Evolutionary conservation across 2,113 vertebrate genomes (phyloP).

Genomic region (Platichthys flesus): DNA sequence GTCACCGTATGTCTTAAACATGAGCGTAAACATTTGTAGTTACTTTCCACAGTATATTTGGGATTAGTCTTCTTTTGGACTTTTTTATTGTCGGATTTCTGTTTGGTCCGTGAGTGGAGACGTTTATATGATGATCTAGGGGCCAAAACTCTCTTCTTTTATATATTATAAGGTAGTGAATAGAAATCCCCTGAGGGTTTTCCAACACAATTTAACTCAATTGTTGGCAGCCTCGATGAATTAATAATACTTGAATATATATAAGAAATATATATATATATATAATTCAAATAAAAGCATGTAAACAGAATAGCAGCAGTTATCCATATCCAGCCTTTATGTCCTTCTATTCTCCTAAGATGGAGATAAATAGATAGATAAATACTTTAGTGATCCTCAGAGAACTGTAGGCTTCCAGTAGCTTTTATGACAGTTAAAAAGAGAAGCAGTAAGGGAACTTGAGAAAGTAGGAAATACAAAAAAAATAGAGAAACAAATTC

Average conservation of each 20-base stretch:
- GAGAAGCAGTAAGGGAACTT: neutral
- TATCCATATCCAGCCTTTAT: neutral
- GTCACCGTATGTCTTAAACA: neutral
- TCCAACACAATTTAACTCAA: neutral
- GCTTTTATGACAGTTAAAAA: neutral
- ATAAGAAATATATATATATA: too few species aligned
- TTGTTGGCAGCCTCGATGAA: neutral
- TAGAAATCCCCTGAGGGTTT: neutral
- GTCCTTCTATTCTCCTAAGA: neutral
- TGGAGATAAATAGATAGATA: too few species aligned
- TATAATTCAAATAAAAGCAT: neutral
- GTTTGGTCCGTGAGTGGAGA: neutral
- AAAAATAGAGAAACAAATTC: neutral
- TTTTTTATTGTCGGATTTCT: neutral
- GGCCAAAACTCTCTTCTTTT: neutral
- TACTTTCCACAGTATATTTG: neutral
- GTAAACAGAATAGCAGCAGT: neutral
- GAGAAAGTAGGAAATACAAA: neutral
- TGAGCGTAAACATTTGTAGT: neutral
- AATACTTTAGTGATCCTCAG: too few species aligned
- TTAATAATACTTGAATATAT: neutral
- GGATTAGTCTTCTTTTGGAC: too few species aligned
- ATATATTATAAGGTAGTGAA: neutral
- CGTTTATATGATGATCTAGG: slow-evolving; percentile 2
- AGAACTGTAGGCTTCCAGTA: neutral